Conservation (phyloP, 1,140 invertebrate species). For the Drosophila pectinifera region DNA sequence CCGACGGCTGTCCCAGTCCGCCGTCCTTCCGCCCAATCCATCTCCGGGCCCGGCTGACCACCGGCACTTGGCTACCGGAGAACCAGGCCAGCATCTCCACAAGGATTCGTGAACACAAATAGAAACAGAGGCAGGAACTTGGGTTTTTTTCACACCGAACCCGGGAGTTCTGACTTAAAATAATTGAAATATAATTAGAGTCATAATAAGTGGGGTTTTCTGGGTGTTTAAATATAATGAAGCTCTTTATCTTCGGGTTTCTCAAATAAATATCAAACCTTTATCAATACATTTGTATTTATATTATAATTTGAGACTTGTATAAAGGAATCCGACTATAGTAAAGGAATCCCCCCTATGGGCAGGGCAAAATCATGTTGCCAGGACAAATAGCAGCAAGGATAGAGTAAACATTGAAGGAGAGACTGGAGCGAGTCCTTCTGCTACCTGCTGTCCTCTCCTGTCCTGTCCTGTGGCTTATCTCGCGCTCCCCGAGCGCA, state of each 20-base stretch:
- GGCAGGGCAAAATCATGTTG: neutral
- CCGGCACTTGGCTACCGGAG: slow-evolving; percentile 10
- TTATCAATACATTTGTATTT: too few species aligned
- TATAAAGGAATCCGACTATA: neutral
- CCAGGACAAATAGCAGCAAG: neutral
- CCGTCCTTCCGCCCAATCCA: neutral
- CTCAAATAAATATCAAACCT: too few species aligned
- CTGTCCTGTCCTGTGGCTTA: slow-evolving; percentile 43
- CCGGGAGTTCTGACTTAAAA: neutral
- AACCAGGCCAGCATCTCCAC: neutral
- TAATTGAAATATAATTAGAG: neutral
- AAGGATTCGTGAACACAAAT: slow-evolving; percentile 21
- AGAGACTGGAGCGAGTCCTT: slow-evolving; percentile 26
- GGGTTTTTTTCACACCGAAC: slow-evolving; percentile 4
- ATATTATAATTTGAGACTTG: neutral
- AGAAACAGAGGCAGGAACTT: neutral
- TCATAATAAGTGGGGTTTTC: neutral
- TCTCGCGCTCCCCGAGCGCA: slow-evolving; percentile 29
- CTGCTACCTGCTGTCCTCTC: slow-evolving; percentile 50
- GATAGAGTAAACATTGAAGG: slow-evolving; percentile 58
- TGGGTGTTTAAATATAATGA: too few species aligned
- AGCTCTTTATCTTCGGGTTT: too few species aligned
- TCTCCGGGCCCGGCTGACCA: slow-evolving; percentile 19
- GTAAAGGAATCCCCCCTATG: neutral
- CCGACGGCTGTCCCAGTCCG: slow-evolving; percentile 47